These are phyloP conservation scores for Eunapius fragilis DNA, from an alignment of 37 sponge, comb jelly and placozoan genomes.

Conservation along the genomic window DNA sequence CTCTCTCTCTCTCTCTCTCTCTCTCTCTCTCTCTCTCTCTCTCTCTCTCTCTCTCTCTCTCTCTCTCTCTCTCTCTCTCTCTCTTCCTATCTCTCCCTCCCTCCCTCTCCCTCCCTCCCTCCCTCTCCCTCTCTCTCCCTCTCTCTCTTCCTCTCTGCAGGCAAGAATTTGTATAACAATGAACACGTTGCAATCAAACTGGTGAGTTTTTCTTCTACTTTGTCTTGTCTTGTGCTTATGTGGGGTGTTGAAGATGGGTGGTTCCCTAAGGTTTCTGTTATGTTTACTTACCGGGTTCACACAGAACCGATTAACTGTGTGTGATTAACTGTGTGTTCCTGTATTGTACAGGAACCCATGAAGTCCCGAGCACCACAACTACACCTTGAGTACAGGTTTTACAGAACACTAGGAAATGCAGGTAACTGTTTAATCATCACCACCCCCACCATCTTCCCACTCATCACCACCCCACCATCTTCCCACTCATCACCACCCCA, in stretches of 20 bases:
- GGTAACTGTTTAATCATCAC: constrained; percentile 37
- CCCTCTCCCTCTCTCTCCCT: constrained; percentile 2
- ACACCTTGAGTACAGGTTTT: constrained; percentile 97
- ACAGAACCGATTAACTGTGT: too few species aligned
- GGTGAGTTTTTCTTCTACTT: constrained; percentile 62
- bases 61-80: background rate
- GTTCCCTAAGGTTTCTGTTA: background rate
- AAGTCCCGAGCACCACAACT: constrained; percentile 97
- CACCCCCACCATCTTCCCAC: background rate
- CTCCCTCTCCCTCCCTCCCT: background rate
- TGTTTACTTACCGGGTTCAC: too few species aligned
- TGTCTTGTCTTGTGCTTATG: background rate
- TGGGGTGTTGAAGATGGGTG: background rate
- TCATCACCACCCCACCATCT: background rate
- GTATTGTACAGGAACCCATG: constrained; percentile 86
- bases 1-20: background rate
- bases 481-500: too few species aligned
- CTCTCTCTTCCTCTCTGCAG: constrained; percentile 35
- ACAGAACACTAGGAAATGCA: constrained; percentile 90
- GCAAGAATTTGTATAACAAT: constrained; percentile 99
- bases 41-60: background rate
- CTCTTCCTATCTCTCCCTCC: background rate
- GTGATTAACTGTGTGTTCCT: constrained; percentile 16
- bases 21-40: background rate
- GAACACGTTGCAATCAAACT: constrained; percentile 98